These are phyloP conservation scores for Notarius quadriscutis DNA, from an alignment of 2,113 vertebrate genomes.

Conservation along the genomic window DNA sequence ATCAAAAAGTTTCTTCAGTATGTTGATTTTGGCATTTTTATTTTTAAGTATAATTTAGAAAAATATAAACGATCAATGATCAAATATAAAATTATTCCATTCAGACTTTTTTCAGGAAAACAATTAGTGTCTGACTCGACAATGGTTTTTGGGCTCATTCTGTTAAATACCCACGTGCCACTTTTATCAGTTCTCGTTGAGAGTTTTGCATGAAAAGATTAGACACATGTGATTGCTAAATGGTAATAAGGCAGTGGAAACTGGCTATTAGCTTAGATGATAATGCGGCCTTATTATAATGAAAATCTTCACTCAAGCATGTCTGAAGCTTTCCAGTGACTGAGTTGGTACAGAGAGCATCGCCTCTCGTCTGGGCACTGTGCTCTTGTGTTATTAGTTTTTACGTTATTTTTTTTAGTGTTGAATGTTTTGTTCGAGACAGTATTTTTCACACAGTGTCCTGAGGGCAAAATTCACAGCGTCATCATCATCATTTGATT, in stretches of 20 bases:
- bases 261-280: conserved; percentile 16
- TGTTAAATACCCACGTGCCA: not conserved
- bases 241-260: conserved; percentile 27
- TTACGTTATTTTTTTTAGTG: not conserved
- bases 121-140: not conserved
- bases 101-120: not conserved
- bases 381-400: conserved; percentile 1
- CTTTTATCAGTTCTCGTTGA: not conserved
- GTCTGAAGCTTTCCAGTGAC: not conserved
- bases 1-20: conserved; percentile 7
- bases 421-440: conserved; percentile 4
- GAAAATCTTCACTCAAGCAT: conserved; percentile 11
- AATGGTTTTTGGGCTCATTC: not conserved
- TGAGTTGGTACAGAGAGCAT: not conserved
- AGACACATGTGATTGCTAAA: conserved; percentile 2
- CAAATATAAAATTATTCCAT: not conserved
- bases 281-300: conserved; percentile 6
- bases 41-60: not conserved
- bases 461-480: not conserved
- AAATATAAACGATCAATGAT: too few relatives aligned
- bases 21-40: conserved; percentile 35
- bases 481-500: not conserved
- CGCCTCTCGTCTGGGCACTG: not conserved
- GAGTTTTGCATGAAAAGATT: conserved; percentile 10
- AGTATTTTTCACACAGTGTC: not conserved